A percentile compares a stretch with the other conserved stretches of the same genome.
Conservation (phyloP, 2,113 vertebrate genomes). For the Andinoacara biseriatus region DNA sequence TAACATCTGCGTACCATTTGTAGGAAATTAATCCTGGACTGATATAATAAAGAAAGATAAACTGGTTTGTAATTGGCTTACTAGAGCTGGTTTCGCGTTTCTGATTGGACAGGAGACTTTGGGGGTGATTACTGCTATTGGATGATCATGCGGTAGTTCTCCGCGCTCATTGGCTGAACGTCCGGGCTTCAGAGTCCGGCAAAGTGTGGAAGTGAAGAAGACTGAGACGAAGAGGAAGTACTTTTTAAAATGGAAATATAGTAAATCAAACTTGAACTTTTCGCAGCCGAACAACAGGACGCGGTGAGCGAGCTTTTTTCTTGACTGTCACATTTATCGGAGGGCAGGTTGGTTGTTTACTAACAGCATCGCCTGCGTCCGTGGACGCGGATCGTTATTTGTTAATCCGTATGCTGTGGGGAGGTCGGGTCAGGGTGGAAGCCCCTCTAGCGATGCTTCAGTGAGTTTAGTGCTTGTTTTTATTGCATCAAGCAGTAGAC, state of each 20-base stretch:
- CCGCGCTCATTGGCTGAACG: constrained; percentile 56
- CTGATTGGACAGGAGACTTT: constrained; percentile 36
- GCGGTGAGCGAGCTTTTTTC: constrained; percentile 39
- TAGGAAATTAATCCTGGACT: not conserved
- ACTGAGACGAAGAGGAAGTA: constrained; percentile 68
- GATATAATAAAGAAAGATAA: not conserved
- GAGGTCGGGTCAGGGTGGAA: not conserved
- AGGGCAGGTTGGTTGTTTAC: not conserved
- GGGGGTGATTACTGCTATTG: constrained; percentile 23
- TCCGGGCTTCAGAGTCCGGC: constrained; percentile 57
- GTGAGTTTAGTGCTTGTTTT: not conserved
- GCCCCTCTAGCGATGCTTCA: not conserved
- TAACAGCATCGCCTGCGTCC: not conserved
- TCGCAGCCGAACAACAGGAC: not conserved
- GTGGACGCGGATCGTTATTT: constrained; percentile 8
- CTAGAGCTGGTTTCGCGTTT: not conserved
- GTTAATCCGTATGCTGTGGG: constrained; percentile 51
- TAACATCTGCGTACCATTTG: no score
- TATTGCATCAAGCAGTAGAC: not conserved
- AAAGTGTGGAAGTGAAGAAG: constrained; percentile 64
- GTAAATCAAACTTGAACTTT: not conserved
- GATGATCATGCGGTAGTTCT: fast-evolving
- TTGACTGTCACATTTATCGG: not conserved
- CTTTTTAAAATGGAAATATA: constrained; percentile 56
- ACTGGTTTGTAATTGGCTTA: constrained; percentile 29